Percentiles rank a stretch among this genome's conserved stretches.
phyloP scores from a whole-genome alignment of 2,888 invertebrate genomes.

The Tupiocoris notatus region DNA sequence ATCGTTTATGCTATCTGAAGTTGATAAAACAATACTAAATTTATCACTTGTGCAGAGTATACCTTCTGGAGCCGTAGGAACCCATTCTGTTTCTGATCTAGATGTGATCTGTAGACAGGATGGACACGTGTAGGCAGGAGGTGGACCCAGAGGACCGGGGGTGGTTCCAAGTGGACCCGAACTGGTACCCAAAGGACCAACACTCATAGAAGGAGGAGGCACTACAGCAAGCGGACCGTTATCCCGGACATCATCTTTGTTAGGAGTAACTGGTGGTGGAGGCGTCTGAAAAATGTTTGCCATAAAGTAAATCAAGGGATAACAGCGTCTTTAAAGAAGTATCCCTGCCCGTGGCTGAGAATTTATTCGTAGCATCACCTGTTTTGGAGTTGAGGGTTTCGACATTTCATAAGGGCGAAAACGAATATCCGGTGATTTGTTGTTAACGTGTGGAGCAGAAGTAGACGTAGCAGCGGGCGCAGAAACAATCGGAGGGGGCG shows the following conservation, averaged over 20 bases:
- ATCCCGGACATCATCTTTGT: slow-evolving; percentile 25
- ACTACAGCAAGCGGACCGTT: not conserved
- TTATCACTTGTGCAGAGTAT: not conserved
- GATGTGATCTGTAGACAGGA: slow-evolving; percentile 38
- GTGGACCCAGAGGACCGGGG: not conserved
- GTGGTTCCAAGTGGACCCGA: not conserved
- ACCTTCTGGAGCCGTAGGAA: slow-evolving; percentile 80
- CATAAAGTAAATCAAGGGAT: no score
- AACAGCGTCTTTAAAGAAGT: no score
- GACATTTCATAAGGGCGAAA: slow-evolving; percentile 59
- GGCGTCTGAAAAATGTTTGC: slow-evolving; percentile 8
- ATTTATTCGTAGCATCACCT: slow-evolving; percentile 31
- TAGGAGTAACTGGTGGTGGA: slow-evolving; percentile 18
- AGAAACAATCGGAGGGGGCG: not conserved
- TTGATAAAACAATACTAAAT: no score
- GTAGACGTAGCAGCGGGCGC: not conserved
- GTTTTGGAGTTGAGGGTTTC: slow-evolving; percentile 47
- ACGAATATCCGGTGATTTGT: slow-evolving; percentile 61
- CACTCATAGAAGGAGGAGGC: not conserved
- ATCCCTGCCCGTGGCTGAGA: no score
- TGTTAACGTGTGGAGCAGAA: slow-evolving; percentile 6
- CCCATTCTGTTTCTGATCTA: slow-evolving; percentile 73
- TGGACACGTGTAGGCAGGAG: slow-evolving; percentile 40
- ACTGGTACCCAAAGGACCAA: not conserved
- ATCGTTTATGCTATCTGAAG: no score